Evolutionary conservation across 2,797 vertebrate species (phyloP), one percentile per base, ranked within the genome.

Genomic region (Alexandromys oeconomus): DNA sequence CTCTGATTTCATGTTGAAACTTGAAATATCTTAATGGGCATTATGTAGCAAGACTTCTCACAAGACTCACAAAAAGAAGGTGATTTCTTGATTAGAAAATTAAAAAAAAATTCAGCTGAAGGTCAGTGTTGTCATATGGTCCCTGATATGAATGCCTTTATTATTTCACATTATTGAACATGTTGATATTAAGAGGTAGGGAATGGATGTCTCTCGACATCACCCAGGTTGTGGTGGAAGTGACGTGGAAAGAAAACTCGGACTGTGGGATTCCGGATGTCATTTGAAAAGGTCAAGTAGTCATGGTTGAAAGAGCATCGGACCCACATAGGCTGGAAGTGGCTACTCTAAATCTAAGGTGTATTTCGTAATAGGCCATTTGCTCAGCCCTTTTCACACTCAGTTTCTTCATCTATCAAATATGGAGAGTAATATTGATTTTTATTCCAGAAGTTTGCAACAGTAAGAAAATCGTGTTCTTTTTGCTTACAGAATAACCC

Each of bases 101-200:
- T 48, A 73, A 29, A 87, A 29, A 25, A 87, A 46, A 31, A 59
- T 63, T 82, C 34, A 43, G 2, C 46, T 37, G 79, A 87, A 96
- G 82, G 57, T 86, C 51, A 76, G 8, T 46, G 46, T 91, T 43
- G n/a, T 92, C 46, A n/a, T 67, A 7, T 25, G 59, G 54, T 9
- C 71, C 71, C 77, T 79, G 34, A 46, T n/a, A 21, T 69, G 82
- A 71, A 11, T 21, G 77, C 40, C 15, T 65, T 82, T 86, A 67
- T 86, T 88, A 80, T 84, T 84, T 96, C 34, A 69, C n/a, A n/a
- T 81, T 95, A 69, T 81, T 93, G 25, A 69, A 80, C 48, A 79
- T 85, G 67, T 40, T 76, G 31, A 51, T 78, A n/a, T 51, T 89
- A 76, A 84, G 43, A 48, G 3, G 37, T 81, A 12, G 57, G 46